A percentile compares a stretch with the other conserved stretches of the same genome.
These are phyloP conservation scores for Dallia pectoralis DNA, from an alignment of 2,797 vertebrate genomes.

Conservation along the genomic window DNA sequence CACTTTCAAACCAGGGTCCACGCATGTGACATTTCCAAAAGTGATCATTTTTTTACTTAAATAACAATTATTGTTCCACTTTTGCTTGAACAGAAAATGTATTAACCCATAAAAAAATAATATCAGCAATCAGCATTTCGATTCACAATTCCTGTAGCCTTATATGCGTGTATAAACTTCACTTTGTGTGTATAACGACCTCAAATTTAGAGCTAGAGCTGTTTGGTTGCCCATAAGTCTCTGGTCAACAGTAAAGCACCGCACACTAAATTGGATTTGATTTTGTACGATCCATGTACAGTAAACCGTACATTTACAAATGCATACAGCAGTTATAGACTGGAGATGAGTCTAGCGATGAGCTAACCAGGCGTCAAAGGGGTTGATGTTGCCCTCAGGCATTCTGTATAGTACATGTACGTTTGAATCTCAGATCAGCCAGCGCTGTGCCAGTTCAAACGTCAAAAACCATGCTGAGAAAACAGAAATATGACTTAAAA, in stretches of 20 bases:
- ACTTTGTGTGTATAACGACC: too few relatives aligned
- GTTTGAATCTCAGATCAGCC: background rate
- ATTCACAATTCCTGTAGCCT: too few relatives aligned
- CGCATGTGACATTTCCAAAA: too few relatives aligned
- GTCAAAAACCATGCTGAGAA: background rate
- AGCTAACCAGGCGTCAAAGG: conserved; percentile 25
- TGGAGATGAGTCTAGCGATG: conserved; percentile 11
- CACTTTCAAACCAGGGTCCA: background rate
- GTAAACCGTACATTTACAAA: background rate
- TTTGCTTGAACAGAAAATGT: too few relatives aligned
- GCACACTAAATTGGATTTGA: background rate
- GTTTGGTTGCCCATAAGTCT: background rate
- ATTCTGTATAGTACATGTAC: background rate
- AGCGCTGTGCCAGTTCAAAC: background rate
- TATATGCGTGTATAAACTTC: too few relatives aligned
- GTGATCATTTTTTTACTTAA: too few relatives aligned
- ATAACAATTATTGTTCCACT: too few relatives aligned
- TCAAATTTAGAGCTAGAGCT: too few relatives aligned
- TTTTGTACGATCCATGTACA: background rate
- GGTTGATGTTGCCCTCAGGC: conserved; percentile 2
- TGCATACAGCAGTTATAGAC: background rate
- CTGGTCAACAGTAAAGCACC: background rate
- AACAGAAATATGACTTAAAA: background rate
- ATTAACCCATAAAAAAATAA: too few relatives aligned
- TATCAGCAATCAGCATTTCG: too few relatives aligned